Evolutionary conservation across 2,888 invertebrate genomes (phyloP).

Genomic region (Adineta ricciae): DNA sequence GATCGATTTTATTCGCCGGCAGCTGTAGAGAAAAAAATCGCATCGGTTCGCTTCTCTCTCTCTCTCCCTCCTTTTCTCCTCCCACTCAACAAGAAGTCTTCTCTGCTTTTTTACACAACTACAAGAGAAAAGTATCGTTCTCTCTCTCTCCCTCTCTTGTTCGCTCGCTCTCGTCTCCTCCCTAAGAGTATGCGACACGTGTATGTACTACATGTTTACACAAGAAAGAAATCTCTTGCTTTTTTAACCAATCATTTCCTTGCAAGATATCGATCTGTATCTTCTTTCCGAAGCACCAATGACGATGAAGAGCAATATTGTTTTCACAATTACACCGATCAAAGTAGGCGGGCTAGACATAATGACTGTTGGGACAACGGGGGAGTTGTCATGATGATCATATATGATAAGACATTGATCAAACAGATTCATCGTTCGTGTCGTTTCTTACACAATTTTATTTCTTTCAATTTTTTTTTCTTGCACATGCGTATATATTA

Average conservation of each 20-base stretch:
- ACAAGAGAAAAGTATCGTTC: constrained; percentile 9
- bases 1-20: constrained; percentile 5
- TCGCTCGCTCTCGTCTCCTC: background rate
- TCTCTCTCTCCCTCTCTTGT: background rate
- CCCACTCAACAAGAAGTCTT: constrained; percentile 7
- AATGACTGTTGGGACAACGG: constrained; percentile 2
- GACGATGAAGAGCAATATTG: background rate
- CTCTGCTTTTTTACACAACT: background rate
- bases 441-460: constrained; percentile 11
- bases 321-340: constrained; percentile 15
- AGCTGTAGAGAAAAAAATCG: constrained; percentile 1
- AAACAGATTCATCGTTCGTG: constrained; percentile 2
- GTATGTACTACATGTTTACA: constrained; percentile 9
- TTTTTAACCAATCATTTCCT: background rate
- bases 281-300: background rate
- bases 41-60: background rate
- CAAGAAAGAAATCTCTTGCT: constrained; percentile 9
- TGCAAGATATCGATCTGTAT: background rate
- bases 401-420: constrained; percentile 7
- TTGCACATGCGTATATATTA: background rate
- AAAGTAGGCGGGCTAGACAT: constrained; percentile 13
- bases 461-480: background rate
- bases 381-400: constrained; percentile 15
- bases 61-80: background rate
- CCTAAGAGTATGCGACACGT: background rate